These are phyloP conservation scores for Trichopoda pennipes DNA, from an alignment of 2,888 invertebrate species.

Conservation along the genomic window DNA sequence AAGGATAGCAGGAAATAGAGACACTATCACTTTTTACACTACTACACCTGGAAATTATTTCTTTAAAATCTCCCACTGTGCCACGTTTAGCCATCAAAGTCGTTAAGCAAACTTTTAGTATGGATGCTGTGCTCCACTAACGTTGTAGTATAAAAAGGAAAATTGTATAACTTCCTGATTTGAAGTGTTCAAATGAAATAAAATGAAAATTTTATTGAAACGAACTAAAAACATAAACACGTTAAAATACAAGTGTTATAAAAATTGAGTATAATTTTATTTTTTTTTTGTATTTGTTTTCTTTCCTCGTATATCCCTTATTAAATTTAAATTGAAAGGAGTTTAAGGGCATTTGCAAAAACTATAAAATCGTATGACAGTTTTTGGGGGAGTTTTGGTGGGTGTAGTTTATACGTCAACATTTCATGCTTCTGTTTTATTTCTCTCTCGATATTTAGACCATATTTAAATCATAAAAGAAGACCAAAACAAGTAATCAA, in stretches of 20 bases:
- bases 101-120: conserved; percentile 14
- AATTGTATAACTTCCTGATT: conserved; percentile 79
- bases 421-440: conserved; percentile 39
- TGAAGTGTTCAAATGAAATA: conserved; percentile 74
- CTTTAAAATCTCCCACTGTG: no score
- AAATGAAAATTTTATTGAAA: conserved; percentile 22
- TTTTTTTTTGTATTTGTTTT: conserved; percentile 4
- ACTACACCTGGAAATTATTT: no score
- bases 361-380: conserved; percentile 2
- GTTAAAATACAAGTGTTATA: conserved; percentile 22
- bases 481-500: neutral
- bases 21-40: no score
- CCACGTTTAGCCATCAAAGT: conserved; percentile 11
- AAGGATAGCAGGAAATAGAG: no score
- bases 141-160: conserved; percentile 71
- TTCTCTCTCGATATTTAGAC: conserved; percentile 3
- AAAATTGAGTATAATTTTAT: conserved; percentile 32
- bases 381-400: neutral
- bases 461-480: conserved; percentile 19
- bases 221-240: neutral
- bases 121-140: conserved; percentile 9
- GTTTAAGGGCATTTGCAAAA: conserved; percentile 18
- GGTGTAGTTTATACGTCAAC: conserved; percentile 66
- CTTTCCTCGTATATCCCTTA: neutral
- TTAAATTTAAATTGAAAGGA: neutral